Evolutionary conservation across 2,113 vertebrate genomes (phyloP), one percentile per base, ranked within the genome.

Genomic region (Eonycteris spelaea): DNA sequence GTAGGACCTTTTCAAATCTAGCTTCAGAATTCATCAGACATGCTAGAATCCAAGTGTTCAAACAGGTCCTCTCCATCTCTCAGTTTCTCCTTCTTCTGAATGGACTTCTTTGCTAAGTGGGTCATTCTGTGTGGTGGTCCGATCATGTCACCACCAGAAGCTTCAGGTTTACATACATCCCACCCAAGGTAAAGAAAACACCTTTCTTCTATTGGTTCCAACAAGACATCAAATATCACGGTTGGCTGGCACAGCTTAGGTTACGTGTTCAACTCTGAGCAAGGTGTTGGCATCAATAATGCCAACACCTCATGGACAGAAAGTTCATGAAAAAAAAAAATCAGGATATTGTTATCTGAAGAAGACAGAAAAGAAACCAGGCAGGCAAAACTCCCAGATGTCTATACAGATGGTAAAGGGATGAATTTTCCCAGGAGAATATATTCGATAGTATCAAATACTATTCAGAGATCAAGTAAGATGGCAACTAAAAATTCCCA

Each of bases 241-340:
- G 7, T 15, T n/a, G 6, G 6, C 38, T 63, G 67, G 19, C 24
- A 2, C 1, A 12, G 5, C 26, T 30, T 43, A 35, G 53, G 21
- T 59, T 89, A 40, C 33, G 43, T 16, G n/a, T 10, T 74, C 6
- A 22, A 82, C 55, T 80, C 33, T 63, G 38, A 90, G 24, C 51
- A 78, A 15, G 21, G n/a, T 11, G 3, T 15, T 70, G 83, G 55
- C 51, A 70, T 90, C 24, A 70, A 10, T 22, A n/a, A 24, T 86
- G 43, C 35, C 13, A 3, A 53, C 1, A 73, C 5, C 38, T 55
- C 11, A 2, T 14, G 9, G n/a, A 63, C 21, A 30, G 21, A 61
- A 80, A 93, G 19, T 78, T 71, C 59, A 71, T 94, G 19, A n/a
- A n/a, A 79, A 73, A 96, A 91, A 38, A 90, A 92, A 90, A 80